These are phyloP conservation scores for Calosoma granatense DNA, from an alignment of 1,140 invertebrate genomes.

Conservation along the genomic window DNA sequence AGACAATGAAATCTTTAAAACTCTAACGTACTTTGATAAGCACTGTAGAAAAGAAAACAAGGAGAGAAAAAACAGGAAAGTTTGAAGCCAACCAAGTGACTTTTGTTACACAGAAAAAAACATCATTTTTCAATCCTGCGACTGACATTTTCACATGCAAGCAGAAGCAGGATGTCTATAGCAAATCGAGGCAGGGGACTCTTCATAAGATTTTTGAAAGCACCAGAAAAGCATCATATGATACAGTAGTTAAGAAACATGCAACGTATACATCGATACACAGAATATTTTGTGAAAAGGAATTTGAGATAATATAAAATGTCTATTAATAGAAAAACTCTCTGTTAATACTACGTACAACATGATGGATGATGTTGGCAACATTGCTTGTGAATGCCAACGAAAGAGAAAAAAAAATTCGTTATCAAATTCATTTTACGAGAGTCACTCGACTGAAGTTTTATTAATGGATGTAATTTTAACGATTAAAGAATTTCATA, in stretches of 20 bases:
- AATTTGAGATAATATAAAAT: not conserved
- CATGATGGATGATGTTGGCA: not conserved
- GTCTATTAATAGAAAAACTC: not conserved
- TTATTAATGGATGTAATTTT: no score
- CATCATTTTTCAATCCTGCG: slow-evolving; percentile 3
- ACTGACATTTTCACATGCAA: not conserved
- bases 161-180: not conserved
- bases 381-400: not conserved
- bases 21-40: no score
- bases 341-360: no score
- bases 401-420: not conserved
- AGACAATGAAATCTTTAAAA: no score
- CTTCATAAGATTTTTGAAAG: slow-evolving; percentile 1
- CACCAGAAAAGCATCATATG: no score
- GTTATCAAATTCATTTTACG: no score
- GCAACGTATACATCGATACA: not conserved
- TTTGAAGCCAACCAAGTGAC: not conserved
- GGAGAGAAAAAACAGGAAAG: not conserved
- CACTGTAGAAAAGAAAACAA: not conserved
- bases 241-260: no score
- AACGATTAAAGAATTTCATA: no score
- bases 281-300: not conserved
- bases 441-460: no score
- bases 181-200: not conserved
- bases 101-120: slow-evolving; percentile 1